Percentiles rank a stretch among this genome's conserved stretches.
These are phyloP conservation scores for Ia io DNA, from an alignment of 2,113 vertebrate species.

Conservation along the genomic window DNA sequence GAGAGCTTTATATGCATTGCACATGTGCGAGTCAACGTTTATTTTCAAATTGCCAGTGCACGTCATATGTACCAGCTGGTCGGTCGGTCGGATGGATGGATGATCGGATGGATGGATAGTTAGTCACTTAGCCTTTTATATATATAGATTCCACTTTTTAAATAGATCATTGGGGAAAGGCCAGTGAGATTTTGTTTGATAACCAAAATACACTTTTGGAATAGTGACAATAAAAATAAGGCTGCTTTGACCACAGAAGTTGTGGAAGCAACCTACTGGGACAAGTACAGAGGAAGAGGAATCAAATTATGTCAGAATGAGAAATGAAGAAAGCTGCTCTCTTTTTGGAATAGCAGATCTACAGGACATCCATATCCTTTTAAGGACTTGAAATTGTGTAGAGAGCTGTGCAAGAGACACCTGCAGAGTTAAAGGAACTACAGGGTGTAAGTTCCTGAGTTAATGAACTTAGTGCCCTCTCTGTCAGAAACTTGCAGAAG, in stretches of 20 bases:
- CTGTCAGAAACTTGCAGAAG: neutral
- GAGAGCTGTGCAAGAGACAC: neutral
- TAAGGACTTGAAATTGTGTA: fast-evolving
- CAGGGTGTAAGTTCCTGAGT: fast-evolving
- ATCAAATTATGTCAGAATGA: neutral
- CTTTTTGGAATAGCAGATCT: neutral
- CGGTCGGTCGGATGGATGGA: fast-evolving
- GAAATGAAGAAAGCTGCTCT: neutral
- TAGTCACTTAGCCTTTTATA: too few species aligned
- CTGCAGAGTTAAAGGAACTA: neutral
- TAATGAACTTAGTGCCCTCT: neutral
- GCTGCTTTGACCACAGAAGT: neutral
- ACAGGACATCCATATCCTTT: fast-evolving
- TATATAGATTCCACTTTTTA: neutral
- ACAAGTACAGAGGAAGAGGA: neutral
- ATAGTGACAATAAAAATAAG: neutral
- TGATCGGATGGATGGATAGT: too few species aligned
- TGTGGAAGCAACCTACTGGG: neutral
- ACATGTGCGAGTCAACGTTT: too few species aligned
- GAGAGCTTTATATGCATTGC: too few species aligned
- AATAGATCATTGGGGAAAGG: neutral
- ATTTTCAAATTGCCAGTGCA: too few species aligned
- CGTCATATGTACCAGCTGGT: too few species aligned
- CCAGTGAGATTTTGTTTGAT: neutral
- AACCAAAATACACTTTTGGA: neutral